A percentile compares a stretch with the other conserved stretches of the same genome.
Conservation (phyloP, 1,140 invertebrate species). For the Pomacea maculata region DNA sequence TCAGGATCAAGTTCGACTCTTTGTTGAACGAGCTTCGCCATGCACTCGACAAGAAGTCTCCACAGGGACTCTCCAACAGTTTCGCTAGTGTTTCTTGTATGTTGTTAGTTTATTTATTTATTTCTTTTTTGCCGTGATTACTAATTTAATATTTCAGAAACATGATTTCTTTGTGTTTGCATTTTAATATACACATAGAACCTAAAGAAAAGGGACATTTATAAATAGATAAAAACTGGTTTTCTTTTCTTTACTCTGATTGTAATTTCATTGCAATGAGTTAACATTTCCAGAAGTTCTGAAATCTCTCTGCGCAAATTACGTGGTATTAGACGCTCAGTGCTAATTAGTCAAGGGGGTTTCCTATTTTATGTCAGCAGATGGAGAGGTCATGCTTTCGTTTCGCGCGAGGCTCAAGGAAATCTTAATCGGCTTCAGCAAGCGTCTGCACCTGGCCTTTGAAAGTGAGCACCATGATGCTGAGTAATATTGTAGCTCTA, state of each 20-base stretch:
- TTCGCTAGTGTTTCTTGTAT: slow-evolving; percentile 52
- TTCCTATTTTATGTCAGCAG: slow-evolving; percentile 34
- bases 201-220: not conserved
- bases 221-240: not conserved
- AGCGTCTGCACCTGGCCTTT: slow-evolving; percentile 56
- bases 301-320: no score
- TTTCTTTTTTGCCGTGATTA: not conserved
- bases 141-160: not conserved
- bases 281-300: no score
- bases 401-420: slow-evolving; percentile 52
- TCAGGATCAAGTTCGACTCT: slow-evolving; percentile 49
- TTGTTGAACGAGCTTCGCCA: slow-evolving; percentile 46
- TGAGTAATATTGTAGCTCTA: no score
- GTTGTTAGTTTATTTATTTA: slow-evolving; percentile 8
- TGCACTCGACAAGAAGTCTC: slow-evolving; percentile 48
- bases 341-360: not conserved
- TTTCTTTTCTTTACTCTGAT: no score
- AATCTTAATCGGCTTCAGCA: slow-evolving; percentile 48
- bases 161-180: no score
- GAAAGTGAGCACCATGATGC: slow-evolving; percentile 53
- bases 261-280: no score
- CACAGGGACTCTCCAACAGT: slow-evolving; percentile 36
- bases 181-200: no score
- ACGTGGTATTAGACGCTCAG: no score
- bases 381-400: slow-evolving; percentile 57